These are phyloP conservation scores for Coreoperca whiteheadi DNA, from an alignment of 2,113 vertebrate species.

Conservation along the genomic window DNA sequence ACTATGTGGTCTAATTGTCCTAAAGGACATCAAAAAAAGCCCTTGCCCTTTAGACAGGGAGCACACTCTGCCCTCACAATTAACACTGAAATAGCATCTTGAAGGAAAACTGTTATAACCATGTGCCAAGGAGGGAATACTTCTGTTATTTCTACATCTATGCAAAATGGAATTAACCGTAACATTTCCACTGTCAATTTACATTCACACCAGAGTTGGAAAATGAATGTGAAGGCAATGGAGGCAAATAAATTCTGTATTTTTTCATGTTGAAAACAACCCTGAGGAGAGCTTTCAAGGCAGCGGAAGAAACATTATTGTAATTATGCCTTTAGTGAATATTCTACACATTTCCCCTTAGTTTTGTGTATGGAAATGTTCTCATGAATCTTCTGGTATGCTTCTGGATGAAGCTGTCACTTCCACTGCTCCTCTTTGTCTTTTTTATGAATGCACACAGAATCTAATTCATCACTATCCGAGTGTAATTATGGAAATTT, in stretches of 20 bases:
- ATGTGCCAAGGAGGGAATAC: conserved; percentile 2
- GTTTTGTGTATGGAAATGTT: conserved; percentile 66
- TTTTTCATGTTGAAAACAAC: conserved; percentile 46
- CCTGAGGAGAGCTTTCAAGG: conserved; percentile 56
- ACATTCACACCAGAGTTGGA: conserved; percentile 1
- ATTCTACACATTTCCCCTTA: conserved; percentile 60
- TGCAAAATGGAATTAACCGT: conserved; percentile 40
- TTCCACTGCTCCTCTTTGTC: conserved; percentile 62
- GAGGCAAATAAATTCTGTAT: conserved; percentile 43
- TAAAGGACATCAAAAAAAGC: conserved; percentile 34
- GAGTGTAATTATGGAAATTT: conserved; percentile 74
- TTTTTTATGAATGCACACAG: conserved; percentile 46
- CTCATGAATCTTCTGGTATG: conserved; percentile 65
- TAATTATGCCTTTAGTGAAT: conserved; percentile 65
- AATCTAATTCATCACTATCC: conserved; percentile 68
- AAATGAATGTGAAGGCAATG: conserved; percentile 36
- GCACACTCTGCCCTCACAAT: conserved; percentile 33
- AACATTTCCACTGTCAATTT: conserved; percentile 37
- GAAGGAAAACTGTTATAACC: conserved; percentile 10
- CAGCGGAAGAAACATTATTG: conserved; percentile 54
- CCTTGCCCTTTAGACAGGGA: conserved; percentile 27
- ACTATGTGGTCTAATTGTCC: conserved; percentile 48
- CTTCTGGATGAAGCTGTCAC: conserved; percentile 71
- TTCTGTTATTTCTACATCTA: neutral
- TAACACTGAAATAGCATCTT: conserved; percentile 29